Evolutionary conservation across 2,797 vertebrate species (phyloP).

Genomic region (Brachyrhaphis roseni): DNA sequence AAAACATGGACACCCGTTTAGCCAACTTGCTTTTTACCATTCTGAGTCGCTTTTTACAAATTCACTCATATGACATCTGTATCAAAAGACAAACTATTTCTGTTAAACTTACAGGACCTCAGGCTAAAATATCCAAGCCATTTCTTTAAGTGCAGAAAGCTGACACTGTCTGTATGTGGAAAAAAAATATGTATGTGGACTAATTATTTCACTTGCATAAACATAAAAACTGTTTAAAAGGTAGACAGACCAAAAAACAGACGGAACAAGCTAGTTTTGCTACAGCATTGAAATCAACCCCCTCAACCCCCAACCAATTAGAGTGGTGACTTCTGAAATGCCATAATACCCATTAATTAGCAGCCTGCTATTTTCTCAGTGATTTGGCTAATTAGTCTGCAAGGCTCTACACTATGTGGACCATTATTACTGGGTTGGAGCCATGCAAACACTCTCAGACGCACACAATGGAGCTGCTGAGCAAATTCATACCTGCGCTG

Average conservation of each 20-base stretch:
- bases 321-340: conserved; percentile 95
- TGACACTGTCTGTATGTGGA: conserved; percentile 11
- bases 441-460: conserved; percentile 77
- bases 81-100: background rate
- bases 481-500: conserved; percentile 36
- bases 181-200: conserved; percentile 28
- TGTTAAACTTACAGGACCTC: background rate
- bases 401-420: conserved; percentile 88
- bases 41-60: background rate
- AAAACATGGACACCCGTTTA: background rate
- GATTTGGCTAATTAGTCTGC: conserved; percentile 97
- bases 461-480: conserved; percentile 36
- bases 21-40: background rate
- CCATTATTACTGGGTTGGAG: conserved; percentile 92
- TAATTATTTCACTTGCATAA: conserved; percentile 55
- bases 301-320: conserved; percentile 87
- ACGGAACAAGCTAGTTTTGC: conserved; percentile 67
- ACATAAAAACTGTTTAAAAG: conserved; percentile 59
- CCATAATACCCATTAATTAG: conserved; percentile 99
- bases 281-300: conserved; percentile 82
- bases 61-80: background rate
- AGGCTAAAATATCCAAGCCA: background rate
- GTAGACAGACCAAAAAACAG: conserved; percentile 57
- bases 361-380: conserved; percentile 98
- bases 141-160: background rate